Conservation (phyloP, 2,797 vertebrate genomes). For the Epinephelus awoara region DNA sequence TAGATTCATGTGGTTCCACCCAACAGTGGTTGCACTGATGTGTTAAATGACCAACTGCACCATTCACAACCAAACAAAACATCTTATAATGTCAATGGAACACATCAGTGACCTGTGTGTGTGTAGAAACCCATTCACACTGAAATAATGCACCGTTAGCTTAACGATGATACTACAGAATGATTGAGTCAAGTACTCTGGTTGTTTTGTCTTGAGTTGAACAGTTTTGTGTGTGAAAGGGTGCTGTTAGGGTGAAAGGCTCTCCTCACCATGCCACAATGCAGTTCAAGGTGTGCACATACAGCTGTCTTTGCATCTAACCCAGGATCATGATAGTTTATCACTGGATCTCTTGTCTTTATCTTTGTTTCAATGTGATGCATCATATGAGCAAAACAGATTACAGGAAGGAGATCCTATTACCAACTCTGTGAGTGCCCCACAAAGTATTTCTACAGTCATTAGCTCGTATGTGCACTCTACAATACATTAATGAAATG, state of each 20-base stretch:
- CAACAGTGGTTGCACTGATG: no score
- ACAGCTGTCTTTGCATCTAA: not conserved
- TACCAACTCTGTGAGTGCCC: not conserved
- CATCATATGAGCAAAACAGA: not conserved
- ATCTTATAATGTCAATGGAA: not conserved
- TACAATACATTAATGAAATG: constrained; percentile 44
- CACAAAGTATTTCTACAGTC: not conserved
- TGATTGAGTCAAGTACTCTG: not conserved
- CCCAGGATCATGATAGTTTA: not conserved
- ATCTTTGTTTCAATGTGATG: constrained; percentile 6
- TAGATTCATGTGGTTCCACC: not conserved
- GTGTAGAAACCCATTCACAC: not conserved
- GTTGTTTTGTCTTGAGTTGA: not conserved
- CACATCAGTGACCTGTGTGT: not conserved
- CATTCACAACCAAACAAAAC: not conserved
- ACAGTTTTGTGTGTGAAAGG: not conserved
- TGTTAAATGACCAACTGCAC: not conserved
- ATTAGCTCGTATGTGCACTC: constrained; percentile 3
- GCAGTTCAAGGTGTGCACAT: not conserved
- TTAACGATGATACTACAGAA: not conserved
- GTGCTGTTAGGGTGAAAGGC: not conserved
- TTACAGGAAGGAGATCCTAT: not conserved
- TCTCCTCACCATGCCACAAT: no score
- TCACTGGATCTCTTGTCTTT: not conserved
- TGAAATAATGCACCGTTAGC: not conserved